A percentile compares a stretch with the other conserved stretches of the same genome.
These are phyloP conservation scores for Taenioides sp. DNA, from an alignment of 2,797 vertebrate genomes.

Conservation along the genomic window DNA sequence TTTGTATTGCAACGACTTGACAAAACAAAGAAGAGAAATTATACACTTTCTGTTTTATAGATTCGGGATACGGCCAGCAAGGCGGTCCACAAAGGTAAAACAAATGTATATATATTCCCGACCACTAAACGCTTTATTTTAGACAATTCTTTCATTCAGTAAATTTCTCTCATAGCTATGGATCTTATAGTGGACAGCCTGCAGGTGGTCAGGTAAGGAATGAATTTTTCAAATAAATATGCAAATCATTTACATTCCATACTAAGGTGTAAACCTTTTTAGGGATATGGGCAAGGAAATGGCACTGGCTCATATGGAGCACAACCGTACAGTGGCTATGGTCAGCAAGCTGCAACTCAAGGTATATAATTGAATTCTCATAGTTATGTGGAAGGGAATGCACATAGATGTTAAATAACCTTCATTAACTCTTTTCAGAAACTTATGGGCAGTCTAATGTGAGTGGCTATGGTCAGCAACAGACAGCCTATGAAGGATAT, in stretches of 20 bases:
- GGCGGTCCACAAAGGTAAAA: slow-evolving; percentile 77
- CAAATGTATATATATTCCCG: too few relatives aligned
- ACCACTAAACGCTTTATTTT: too few relatives aligned
- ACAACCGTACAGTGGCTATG: slow-evolving; percentile 70
- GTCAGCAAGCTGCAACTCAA: slow-evolving; percentile 59
- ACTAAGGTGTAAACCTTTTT: not conserved
- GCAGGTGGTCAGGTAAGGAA: slow-evolving; percentile 68
- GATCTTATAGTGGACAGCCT: slow-evolving; percentile 72
- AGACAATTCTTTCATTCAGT: not conserved
- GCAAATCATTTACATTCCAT: not conserved
- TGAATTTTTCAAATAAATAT: not conserved
- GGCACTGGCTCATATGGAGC: slow-evolving; percentile 61
- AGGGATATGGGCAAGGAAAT: slow-evolving; percentile 79
- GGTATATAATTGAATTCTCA: slow-evolving; percentile 13
- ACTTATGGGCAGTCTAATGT: slow-evolving; percentile 61
- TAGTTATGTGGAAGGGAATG: slow-evolving; percentile 20
- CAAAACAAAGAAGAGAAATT: too few relatives aligned
- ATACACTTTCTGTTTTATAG: slow-evolving; percentile 42
- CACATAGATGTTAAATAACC: not conserved
- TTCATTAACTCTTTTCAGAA: slow-evolving; percentile 35
- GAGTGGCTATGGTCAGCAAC: slow-evolving; percentile 52
- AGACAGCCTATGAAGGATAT: slow-evolving; percentile 59
- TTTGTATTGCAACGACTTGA: not conserved
- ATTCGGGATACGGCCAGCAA: slow-evolving; percentile 80
- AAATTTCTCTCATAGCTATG: slow-evolving; percentile 63